Base-by-base conservation (phyloP, 2,888 invertebrate genomes). In the Pristionchus arcanus region DNA sequence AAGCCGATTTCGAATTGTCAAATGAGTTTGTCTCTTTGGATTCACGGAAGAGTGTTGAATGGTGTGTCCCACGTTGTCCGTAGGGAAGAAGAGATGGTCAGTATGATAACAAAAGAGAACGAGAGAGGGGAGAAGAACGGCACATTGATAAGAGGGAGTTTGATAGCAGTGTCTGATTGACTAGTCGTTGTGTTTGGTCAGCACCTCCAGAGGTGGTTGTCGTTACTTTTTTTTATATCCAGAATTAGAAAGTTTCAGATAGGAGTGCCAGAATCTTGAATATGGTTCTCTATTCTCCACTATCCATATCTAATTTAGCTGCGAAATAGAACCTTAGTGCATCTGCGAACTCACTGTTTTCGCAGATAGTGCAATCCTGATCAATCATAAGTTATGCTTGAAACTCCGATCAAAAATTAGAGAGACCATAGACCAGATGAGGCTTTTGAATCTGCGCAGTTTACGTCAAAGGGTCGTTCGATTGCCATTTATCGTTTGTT, bases 111-210 rank as follows among this genome's bases (percentile, higher is more conserved):
- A 87, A 42, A 66, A 63, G 63, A 66, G 53, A 55, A 83, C 49
- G 83, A 83, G 83, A 42, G 66, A 49, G 53, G 66, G 42, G 84
- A 53, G 85, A 68, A 74, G 74, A 74, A 74, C 74, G 74, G 74
- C 74, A 74, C 37, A 37, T 34, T 74, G 74, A 74, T 74, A 74
- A 74, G 74, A 9, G 34, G 19, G 71, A 37, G 74, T 74, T 74
- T 74, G 74, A 37, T 74, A 74, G 74, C 74, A 63, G 63, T 63
- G 74, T 37, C 34, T 74, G 74, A 74, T 74, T 34, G 74, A 74
- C 74, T 74, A 74, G 74, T 74, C 74, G 1, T 21, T 25, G 37
- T 74, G 37, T 74, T 74, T 37, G 37, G 31, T 21, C 37, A 74
- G 74, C 37, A 37, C 37, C 74, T 31, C 34, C 63, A 63, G 63